Conservation (phyloP, 1,140 invertebrate genomes). For the Matsumurasca onukii region DNA sequence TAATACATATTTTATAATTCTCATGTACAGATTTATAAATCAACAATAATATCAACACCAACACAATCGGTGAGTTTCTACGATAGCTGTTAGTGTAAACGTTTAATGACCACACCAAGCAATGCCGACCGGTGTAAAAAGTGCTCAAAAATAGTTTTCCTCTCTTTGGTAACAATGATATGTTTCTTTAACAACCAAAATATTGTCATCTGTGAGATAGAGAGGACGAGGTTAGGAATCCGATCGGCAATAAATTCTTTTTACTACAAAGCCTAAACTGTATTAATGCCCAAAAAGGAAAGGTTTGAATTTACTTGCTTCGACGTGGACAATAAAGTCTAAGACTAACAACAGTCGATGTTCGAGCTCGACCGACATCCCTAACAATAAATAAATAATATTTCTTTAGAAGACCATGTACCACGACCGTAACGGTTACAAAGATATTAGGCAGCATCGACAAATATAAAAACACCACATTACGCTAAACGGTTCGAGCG, state of each 20-base stretch:
- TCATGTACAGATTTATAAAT: conserved; percentile 35
- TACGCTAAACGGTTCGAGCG: conserved; percentile 5
- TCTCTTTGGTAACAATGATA: conserved; percentile 10
- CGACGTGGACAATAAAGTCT: conserved; percentile 17
- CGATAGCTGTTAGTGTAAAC: not conserved
- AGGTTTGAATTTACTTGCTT: conserved; percentile 36
- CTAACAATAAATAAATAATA: conserved; percentile 28
- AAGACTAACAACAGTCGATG: not conserved
- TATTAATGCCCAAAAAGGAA: conserved; percentile 36
- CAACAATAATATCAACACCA: conserved; percentile 34
- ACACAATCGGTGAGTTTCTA: conserved; percentile 21
- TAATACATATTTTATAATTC: conserved; percentile 33
- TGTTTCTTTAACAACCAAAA: conserved; percentile 27
- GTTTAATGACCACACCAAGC: conserved; percentile 13
- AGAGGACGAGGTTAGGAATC: conserved; percentile 29
- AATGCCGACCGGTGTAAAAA: conserved; percentile 20
- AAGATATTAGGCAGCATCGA: conserved; percentile 28
- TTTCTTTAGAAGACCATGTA: conserved; percentile 30
- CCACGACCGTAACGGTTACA: conserved; percentile 24
- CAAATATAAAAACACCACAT: conserved; percentile 30
- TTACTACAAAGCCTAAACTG: conserved; percentile 33
- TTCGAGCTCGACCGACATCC: conserved; percentile 10
- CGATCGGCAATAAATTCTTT: conserved; percentile 36
- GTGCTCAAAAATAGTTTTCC: conserved; percentile 20
- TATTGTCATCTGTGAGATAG: conserved; percentile 24